phyloP scores from a whole-genome alignment of 2,113 vertebrate genomes.

The Takifugu bimaculatus region DNA sequence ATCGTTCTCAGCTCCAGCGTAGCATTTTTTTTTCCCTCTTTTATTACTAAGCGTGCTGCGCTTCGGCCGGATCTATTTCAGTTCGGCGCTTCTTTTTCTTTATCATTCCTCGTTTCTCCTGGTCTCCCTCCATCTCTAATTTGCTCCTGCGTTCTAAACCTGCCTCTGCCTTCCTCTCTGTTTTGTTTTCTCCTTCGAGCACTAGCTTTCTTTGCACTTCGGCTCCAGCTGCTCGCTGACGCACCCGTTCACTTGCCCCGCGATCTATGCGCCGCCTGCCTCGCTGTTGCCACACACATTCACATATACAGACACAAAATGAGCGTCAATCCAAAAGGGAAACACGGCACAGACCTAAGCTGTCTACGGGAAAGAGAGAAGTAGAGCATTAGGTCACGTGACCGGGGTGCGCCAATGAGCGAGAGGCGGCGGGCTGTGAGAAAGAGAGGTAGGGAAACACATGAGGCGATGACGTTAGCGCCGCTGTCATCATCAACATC shows the following conservation, averaged over 20 bases:
- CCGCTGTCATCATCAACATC: constrained; percentile 43
- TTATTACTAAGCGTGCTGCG: constrained; percentile 18
- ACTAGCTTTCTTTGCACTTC: constrained; percentile 40
- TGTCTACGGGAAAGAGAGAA: constrained; percentile 65
- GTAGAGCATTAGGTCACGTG: constrained; percentile 64
- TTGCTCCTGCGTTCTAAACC: constrained; percentile 42
- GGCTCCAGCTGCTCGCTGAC: constrained; percentile 37
- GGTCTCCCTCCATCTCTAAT: constrained; percentile 35
- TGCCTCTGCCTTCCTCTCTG: constrained; percentile 49
- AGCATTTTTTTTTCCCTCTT: constrained; percentile 25
- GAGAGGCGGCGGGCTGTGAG: constrained; percentile 43
- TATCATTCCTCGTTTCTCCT: constrained; percentile 28
- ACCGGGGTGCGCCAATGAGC: constrained; percentile 57
- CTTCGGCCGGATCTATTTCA: constrained; percentile 51
- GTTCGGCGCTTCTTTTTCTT: constrained; percentile 35
- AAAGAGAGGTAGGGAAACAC: constrained; percentile 55
- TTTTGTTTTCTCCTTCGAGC: constrained; percentile 44
- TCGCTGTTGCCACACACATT: constrained; percentile 47
- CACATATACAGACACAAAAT: constrained; percentile 39
- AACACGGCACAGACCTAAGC: constrained; percentile 54
- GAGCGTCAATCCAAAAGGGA: constrained; percentile 63
- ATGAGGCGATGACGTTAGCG: constrained; percentile 54
- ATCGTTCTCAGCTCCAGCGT: constrained; percentile 48
- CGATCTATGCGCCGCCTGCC: constrained; percentile 39
- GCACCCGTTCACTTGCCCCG: constrained; percentile 38